Evolutionary conservation across 2,888 invertebrate genomes (phyloP).

Genomic region (Archips crataeganus): DNA sequence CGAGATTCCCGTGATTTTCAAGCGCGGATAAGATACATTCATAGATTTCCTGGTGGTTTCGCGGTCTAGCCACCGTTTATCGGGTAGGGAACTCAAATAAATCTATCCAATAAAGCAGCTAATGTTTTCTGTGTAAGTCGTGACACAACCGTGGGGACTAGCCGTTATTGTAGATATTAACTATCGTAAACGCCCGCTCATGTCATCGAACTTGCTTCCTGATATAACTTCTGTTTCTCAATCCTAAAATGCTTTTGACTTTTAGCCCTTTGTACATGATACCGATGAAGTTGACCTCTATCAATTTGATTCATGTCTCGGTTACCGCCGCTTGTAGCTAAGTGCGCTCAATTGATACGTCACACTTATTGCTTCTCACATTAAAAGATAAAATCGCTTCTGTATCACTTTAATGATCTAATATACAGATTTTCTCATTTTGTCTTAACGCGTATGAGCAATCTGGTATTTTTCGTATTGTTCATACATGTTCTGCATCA

Average conservation of each 20-base stretch:
- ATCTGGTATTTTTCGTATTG: slow-evolving; percentile 47
- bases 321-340: slow-evolving; percentile 12
- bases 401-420: slow-evolving; percentile 41
- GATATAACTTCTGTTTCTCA: slow-evolving; percentile 40
- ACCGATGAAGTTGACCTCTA: slow-evolving; percentile 28
- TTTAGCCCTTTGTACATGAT: slow-evolving; percentile 18
- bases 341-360: slow-evolving; percentile 39
- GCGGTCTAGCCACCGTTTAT: slow-evolving; percentile 80
- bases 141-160: slow-evolving; percentile 72
- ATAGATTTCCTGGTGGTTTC: slow-evolving; percentile 81
- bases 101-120: slow-evolving; percentile 74
- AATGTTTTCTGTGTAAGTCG: slow-evolving; percentile 74
- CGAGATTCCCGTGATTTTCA: slow-evolving; percentile 77
- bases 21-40: slow-evolving; percentile 76
- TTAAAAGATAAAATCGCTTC: slow-evolving; percentile 46
- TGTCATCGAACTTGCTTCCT: slow-evolving; percentile 58
- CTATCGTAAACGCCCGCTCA: slow-evolving; percentile 55
- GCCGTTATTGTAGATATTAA: slow-evolving; percentile 62
- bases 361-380: slow-evolving; percentile 41
- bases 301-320: slow-evolving; percentile 12
- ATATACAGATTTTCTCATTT: slow-evolving; percentile 34
- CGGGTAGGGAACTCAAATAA: slow-evolving; percentile 75
- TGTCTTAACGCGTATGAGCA: slow-evolving; percentile 36
- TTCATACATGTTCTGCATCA: slow-evolving; percentile 49
- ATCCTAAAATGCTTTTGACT: slow-evolving; percentile 16